Percentiles rank a stretch among this genome's conserved stretches.
phyloP scores from a whole-genome alignment of 2,113 vertebrate species.

The Poecilia latipinna region DNA sequence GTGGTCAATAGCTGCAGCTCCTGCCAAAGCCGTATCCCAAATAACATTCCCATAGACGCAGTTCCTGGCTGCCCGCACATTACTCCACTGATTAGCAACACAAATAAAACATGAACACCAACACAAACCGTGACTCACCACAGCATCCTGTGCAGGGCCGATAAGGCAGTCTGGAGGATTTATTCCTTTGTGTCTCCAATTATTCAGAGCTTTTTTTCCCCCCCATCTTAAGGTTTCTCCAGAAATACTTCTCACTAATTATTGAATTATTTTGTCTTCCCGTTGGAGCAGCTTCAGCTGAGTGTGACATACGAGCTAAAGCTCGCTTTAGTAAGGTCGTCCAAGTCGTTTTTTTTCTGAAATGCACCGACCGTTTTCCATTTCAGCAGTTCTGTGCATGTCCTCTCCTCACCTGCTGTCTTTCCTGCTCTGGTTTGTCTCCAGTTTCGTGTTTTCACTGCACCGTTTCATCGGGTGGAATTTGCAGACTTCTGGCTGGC shows the following conservation, averaged over 20 bases:
- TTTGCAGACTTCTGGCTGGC: conserved; percentile 99
- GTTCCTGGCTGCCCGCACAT: conserved; percentile 6
- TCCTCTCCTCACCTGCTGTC: not conserved
- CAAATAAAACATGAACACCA: conserved; percentile 27
- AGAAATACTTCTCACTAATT: conserved; percentile 30
- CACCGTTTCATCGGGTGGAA: conserved; percentile 97
- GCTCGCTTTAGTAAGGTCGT: conserved; percentile 9
- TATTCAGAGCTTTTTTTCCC: conserved; percentile 23
- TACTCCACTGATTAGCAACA: conserved; percentile 2
- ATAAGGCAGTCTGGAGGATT: conserved; percentile 42
- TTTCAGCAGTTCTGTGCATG: not conserved
- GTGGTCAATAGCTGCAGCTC: conserved; percentile 53
- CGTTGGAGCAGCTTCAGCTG: not conserved
- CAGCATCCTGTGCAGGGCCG: conserved; percentile 39
- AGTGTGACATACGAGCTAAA: not conserved
- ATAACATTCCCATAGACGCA: conserved; percentile 31
- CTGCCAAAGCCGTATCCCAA: conserved; percentile 50
- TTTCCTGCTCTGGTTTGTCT: not conserved
- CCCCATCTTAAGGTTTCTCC: not conserved
- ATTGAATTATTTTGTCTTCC: conserved; percentile 1
- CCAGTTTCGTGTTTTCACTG: conserved; percentile 96
- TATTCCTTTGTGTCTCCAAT: conserved; percentile 22
- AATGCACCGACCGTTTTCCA: not conserved
- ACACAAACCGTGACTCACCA: conserved; percentile 35
- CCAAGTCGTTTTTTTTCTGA: not conserved